Evolutionary conservation across 2,797 vertebrate species (phyloP).

Genomic region (Rhodeus uyekii): DNA sequence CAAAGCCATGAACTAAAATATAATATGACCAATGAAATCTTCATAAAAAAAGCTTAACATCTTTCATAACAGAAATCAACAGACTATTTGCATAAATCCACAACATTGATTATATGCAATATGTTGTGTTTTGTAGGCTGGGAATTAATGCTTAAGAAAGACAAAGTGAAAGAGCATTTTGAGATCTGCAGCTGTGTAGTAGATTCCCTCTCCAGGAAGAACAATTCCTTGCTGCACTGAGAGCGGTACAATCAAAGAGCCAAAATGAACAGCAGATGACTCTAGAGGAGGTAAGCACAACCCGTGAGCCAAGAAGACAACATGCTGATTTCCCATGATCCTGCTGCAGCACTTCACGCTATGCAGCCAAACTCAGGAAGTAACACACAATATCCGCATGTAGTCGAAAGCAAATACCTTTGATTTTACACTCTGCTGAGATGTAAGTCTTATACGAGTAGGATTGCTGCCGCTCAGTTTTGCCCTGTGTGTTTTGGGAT

Average conservation of each 20-base stretch:
- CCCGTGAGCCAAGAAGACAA: conserved; percentile 49
- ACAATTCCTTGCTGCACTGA: conserved; percentile 57
- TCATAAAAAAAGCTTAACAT: neutral
- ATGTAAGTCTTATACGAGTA: neutral
- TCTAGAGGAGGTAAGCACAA: conserved; percentile 66
- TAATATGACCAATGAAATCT: neutral
- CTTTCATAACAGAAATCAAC: neutral
- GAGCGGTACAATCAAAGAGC: conserved; percentile 4
- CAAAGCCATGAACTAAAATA: neutral
- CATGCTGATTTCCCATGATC: conserved; percentile 63
- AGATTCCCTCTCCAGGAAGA: conserved; percentile 57
- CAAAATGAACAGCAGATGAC: conserved; percentile 55
- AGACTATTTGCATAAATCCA: neutral
- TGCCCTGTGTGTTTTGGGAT: neutral
- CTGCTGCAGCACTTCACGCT: conserved; percentile 60
- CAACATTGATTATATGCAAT: neutral
- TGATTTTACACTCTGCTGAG: conserved; percentile 24
- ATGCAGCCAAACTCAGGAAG: conserved; percentile 55
- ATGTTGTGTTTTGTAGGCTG: neutral
- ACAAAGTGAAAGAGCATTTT: neutral
- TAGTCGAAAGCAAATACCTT: conserved; percentile 18
- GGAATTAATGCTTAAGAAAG: conserved; percentile 13
- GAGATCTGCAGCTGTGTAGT: conserved; percentile 29
- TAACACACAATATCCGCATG: neutral
- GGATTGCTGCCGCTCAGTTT: neutral